Evolutionary conservation across 2,888 invertebrate species (phyloP), one percentile per base, ranked within the genome.

Genomic region (Horisme vitalbata): DNA sequence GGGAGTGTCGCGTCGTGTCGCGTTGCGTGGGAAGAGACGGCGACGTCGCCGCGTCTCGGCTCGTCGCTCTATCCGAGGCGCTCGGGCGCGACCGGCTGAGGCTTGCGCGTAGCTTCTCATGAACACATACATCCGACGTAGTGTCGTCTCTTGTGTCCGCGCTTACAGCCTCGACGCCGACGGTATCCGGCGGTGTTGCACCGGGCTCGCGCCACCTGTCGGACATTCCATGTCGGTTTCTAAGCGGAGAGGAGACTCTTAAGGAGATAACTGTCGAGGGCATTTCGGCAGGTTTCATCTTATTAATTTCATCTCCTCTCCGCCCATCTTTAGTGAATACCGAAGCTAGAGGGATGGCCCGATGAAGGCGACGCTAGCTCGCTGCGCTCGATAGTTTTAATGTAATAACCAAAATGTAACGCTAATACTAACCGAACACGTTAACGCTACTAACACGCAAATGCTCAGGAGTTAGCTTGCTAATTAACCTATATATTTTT

Each of bases 401-500:
- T 24, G 6, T 2, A 9, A 24, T 24, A 18, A 33, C 31, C 24
- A 5, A 28, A 9, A 5, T 20, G 23, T 35, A 36, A 39, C 12
- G 41, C 32, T 34, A 30, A 21, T 41, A 45, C 41, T 50, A 47
- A 54, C 54, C 14, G 9, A 46, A 33, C 33, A 38, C 44, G 12
- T 26, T 14, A 31, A 20, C 23, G 45, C 28, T 14, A 44, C 39
- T 46, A 34, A 48, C 47, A 49, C 27, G 27, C 43, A 41, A 47
- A 44, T 37, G 15, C 38, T 41, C 44, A 35, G 45, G 41, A 45
- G 38, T 46, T 36, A 31, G 26, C 34, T 44, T 43, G 45, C 26
- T 47, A 32, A 36, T 46, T 41, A 39, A 41, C 10, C 6, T 10
- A 15, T 46, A 45, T 52, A 53, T 53, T 51, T 52, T 49, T 52